Evolutionary conservation across 2,888 invertebrate genomes (phyloP).

Genomic region (Hymenopus coronatus): DNA sequence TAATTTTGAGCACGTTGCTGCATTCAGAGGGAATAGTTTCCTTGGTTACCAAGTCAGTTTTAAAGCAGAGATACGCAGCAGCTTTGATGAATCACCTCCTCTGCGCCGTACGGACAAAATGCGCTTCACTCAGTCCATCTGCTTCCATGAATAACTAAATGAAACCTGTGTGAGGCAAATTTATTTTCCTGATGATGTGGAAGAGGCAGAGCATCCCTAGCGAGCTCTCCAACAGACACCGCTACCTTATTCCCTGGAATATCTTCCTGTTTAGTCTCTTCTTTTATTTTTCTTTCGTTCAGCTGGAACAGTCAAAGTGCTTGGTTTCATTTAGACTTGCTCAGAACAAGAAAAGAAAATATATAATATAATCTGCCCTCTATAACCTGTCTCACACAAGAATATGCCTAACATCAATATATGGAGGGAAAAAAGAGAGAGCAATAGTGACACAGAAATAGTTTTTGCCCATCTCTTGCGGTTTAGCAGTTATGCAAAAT

Average conservation of each 20-base stretch:
- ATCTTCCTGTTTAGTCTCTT: neutral
- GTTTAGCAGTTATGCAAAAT: no score
- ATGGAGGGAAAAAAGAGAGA: no score
- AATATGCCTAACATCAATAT: no score
- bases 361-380: no score
- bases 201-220: neutral
- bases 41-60: neutral
- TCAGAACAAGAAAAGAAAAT: neutral
- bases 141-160: neutral
- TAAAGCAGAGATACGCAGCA: neutral
- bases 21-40: no score
- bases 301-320: neutral
- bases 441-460: no score
- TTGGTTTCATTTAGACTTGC: neutral
- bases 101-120: neutral
- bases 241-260: neutral
- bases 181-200: neutral
- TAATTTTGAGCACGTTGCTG: neutral
- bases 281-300: neutral
- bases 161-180: neutral
- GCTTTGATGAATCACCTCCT: neutral
- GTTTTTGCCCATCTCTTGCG: no score
- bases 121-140: neutral
- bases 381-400: no score
- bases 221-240: neutral